A percentile compares a stretch with the other conserved stretches of the same genome.
Evolutionary conservation across 2,888 invertebrate species (phyloP).

Genomic region (Heliconius ismenius): DNA sequence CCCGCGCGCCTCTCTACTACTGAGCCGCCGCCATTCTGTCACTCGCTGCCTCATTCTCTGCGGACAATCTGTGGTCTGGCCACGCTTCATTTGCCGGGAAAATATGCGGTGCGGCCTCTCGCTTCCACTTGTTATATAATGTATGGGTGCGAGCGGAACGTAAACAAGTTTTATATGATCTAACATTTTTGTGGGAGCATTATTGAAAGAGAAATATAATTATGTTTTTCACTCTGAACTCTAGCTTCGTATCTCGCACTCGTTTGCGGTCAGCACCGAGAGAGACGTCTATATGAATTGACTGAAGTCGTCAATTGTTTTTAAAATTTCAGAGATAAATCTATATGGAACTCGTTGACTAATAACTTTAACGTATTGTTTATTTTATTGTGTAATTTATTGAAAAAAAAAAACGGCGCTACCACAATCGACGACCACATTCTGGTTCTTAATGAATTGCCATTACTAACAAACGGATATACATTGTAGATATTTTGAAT

Average conservation of each 20-base stretch:
- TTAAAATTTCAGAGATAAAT: constrained; percentile 34
- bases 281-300: constrained; percentile 55
- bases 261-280: constrained; percentile 51
- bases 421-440: constrained; percentile 1
- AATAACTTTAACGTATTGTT: constrained; percentile 10
- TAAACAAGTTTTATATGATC: constrained; percentile 72
- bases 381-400: constrained; percentile 34
- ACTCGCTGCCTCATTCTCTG: constrained; percentile 82
- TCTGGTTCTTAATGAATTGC: constrained; percentile 26
- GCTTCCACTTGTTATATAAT: constrained; percentile 52
- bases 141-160: constrained; percentile 60
- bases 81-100: constrained; percentile 83
- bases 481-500: not conserved
- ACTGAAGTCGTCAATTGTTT: constrained; percentile 27
- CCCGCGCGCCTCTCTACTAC: constrained; percentile 74
- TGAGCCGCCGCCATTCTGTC: constrained; percentile 81
- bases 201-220: constrained; percentile 78
- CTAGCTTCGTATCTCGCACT: constrained; percentile 61
- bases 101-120: constrained; percentile 70
- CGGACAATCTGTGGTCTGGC: constrained; percentile 82
- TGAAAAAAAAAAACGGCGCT: constrained; percentile 31
- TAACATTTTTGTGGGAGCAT: constrained; percentile 78
- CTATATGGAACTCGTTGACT: constrained; percentile 22
- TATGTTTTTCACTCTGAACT: constrained; percentile 73
- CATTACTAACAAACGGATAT: constrained; percentile 12